These are phyloP conservation scores for Marmota flaviventris DNA, from an alignment of 2,113 vertebrate species.

Conservation along the genomic window DNA sequence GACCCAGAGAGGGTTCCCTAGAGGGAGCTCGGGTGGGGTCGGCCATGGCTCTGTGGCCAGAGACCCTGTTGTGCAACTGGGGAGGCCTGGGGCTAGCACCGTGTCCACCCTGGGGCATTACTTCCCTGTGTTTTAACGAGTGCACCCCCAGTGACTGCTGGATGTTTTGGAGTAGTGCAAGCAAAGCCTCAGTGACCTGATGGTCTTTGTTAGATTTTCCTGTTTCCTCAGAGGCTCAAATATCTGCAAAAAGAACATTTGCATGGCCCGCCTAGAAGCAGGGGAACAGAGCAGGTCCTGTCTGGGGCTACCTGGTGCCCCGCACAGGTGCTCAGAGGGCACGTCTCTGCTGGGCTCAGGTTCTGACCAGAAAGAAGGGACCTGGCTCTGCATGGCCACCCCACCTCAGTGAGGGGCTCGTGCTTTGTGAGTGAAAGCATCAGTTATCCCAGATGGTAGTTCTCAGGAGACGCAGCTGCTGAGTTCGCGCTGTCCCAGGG, in stretches of 20 bases:
- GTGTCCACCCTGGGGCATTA: too few relatives aligned
- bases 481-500: neutral
- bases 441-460: fast-evolving
- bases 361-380: neutral
- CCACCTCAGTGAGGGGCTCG: fast-evolving
- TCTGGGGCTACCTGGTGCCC: too few relatives aligned
- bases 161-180: neutral
- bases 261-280: neutral
- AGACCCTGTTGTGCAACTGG: too few relatives aligned
- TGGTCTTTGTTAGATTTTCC: neutral
- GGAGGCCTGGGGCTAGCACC: neutral
- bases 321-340: too few relatives aligned
- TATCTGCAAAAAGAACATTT: neutral
- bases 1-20: neutral
- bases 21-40: neutral
- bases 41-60: fast-evolving
- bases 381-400: neutral
- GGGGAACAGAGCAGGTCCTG: neutral
- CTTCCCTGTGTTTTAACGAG: neutral
- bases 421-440: neutral
- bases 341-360: neutral
- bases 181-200: neutral
- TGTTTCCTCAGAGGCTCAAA: neutral
- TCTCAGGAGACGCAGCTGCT: fast-evolving
- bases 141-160: neutral